Percentiles rank a stretch among this genome's conserved stretches.
These are phyloP conservation scores for Nothocercus nigrocapillus DNA, from an alignment of 2,113 vertebrate genomes.

Conservation along the genomic window DNA sequence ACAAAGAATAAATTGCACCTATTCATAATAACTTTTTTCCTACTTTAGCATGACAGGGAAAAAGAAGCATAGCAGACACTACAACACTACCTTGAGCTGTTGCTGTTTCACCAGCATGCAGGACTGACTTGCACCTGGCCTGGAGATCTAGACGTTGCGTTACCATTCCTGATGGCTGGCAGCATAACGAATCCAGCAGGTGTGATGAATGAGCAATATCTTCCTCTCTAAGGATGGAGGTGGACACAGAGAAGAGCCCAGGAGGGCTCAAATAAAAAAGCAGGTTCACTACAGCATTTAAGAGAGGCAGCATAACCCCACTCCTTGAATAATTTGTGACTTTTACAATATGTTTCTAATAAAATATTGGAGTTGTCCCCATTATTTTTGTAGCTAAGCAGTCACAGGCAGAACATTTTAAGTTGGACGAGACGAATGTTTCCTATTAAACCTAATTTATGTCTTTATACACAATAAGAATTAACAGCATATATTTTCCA, in stretches of 20 bases:
- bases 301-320: not conserved
- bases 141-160: not conserved
- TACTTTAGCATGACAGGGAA: not conserved
- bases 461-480: not conserved
- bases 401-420: not conserved
- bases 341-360: not conserved
- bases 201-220: not conserved
- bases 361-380: not conserved
- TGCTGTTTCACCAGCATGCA: not conserved
- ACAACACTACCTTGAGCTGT: not conserved
- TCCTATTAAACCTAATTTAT: not conserved
- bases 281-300: not conserved
- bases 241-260: not conserved
- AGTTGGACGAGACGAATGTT: not conserved
- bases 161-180: not conserved
- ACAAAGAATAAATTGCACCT: not conserved
- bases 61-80: not conserved
- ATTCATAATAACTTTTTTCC: not conserved
- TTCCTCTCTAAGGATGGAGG: not conserved
- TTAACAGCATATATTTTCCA: not conserved
- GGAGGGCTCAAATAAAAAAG: not conserved
- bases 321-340: not conserved
- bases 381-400: not conserved
- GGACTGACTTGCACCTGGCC: not conserved
- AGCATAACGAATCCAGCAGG: not conserved